Evolutionary conservation across 2,888 invertebrate species (phyloP), one percentile per base, ranked within the genome.

Genomic region (Drosophila neonasuta): DNA sequence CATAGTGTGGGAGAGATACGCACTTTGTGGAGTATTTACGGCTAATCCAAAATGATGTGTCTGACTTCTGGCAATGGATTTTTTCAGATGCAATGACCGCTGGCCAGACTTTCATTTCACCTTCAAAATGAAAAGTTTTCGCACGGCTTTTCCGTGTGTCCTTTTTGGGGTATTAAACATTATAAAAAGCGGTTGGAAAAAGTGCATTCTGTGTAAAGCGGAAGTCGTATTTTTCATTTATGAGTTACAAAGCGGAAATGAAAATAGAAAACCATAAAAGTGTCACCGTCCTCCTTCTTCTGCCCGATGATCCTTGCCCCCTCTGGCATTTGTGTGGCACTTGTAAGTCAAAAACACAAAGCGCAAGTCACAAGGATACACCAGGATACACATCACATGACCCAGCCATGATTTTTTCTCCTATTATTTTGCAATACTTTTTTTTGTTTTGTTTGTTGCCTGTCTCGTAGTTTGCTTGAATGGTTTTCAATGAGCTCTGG

Each of bases 41-140:
- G 62, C 70, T 85, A 78, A 85, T 82, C 81, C 83, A 74, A 77
- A 82, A 82, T 82, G 85, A 80, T 82, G 81, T 85, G 81, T 85
- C 81, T 82, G 83, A 77, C 68, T 80, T 80, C 49, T 63, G 73
- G 63, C 63, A 36, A 46, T 54, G 52, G 50, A 45, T 49, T 67
- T 68, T 59, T 73, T 20, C 20, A 20, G 20, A 20, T 76, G 80
- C 78, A 80, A 70, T 80, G 85, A 81, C 80, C 81, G 78, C 36
- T 64, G 20, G 34, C 30, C 24, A 34, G 15, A 13, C 81, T 71
- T 85, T 82, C 76, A 82, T 76, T 82, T 85, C 82, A 85, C 81
- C 85, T 82, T 85, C 78, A 74, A 71, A 70, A 64, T 45, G 55
- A 58, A 71, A 51, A 48, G 49, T 68, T 64, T 61, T 74, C 55